phyloP scores from a whole-genome alignment of 2,888 invertebrate species.

The Melanargia galathea region DNA sequence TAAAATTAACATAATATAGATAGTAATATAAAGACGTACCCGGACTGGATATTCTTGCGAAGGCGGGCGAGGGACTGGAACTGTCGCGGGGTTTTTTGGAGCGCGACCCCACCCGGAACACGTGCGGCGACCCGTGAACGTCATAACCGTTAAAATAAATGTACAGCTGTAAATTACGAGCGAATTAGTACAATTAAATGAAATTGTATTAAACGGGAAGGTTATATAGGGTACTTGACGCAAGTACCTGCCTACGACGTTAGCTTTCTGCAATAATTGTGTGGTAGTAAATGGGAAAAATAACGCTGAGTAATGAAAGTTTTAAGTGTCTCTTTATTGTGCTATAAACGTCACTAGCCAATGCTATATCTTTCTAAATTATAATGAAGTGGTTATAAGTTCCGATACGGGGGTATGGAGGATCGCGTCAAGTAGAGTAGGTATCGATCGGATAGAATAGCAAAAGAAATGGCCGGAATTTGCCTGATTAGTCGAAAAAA shows the following conservation, averaged over 20 bases:
- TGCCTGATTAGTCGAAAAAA: no score
- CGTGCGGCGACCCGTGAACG: constrained; percentile 91
- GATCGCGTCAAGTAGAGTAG: neutral
- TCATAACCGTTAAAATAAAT: constrained; percentile 97
- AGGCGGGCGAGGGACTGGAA: constrained; percentile 74
- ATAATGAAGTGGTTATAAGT: no score
- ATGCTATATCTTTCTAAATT: no score
- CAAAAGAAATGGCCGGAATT: no score
- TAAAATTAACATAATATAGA: no score
- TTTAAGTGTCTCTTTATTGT: constrained; percentile 9
- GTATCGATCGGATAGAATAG: no score
- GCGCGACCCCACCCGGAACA: constrained; percentile 91
- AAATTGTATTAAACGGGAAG: constrained; percentile 14
- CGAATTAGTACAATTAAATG: constrained; percentile 18
- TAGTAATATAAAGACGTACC: constrained; percentile 50
- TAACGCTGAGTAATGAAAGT: constrained; percentile 12
- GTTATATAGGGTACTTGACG: constrained; percentile 1
- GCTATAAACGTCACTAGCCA: neutral
- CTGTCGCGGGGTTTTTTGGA: constrained; percentile 77
- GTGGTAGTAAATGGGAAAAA: constrained; percentile 11
- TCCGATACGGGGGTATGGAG: neutral
- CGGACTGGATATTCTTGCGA: constrained; percentile 80
- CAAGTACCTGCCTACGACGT: neutral
- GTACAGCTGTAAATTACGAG: constrained; percentile 84
- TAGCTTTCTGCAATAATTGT: constrained; percentile 2